Evolutionary conservation across 2,797 vertebrate species (phyloP), one percentile per base, ranked within the genome.

Genomic region (Limnodromus scolopaceus): DNA sequence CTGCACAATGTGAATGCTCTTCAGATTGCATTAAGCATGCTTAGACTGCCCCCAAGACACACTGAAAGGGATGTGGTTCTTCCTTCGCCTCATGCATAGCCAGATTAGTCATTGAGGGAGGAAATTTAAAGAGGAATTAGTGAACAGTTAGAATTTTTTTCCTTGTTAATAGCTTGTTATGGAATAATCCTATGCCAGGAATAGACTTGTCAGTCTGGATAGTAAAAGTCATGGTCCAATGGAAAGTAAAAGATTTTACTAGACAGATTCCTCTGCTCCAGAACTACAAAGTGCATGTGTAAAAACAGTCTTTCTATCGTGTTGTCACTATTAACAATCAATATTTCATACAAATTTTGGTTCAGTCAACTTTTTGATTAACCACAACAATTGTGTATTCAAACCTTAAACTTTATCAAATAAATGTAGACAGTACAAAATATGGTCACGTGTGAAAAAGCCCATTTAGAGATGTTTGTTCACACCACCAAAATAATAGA

Each of bases 1-100:
- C 48, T 71, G 38, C 20, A 64, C 57, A 78, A 57, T 54, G 65
- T 1, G 6, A 88, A 61, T 54, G 57, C 69, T 85, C 68, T 80
- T 83, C 85, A 88, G 76, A 45, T 81, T 86, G 53, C 30, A 65
- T 93, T 90, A 84, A 86, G 57, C 65, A 81, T 86, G 83, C 69
- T 86, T 96, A 96, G 83, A 75, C 83, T 95, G 92, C 89, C 95
- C 79, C 76, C 85, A 92, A 91, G 79, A 92, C 65, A 84, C 11
- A 16, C 61, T 53, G 53, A 92, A 83, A 85, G 69, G 45, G 57
- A 95, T 72, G 53, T 83, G 72, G 69, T 70, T 89, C 82, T 94
- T 92, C 72, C 82, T 90, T 93, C 45, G 81, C 53, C 27, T 86
- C 18, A 13, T 38, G 38, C 38, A 43, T 45, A 81, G 71, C 39